phyloP scores from a whole-genome alignment of 2,888 invertebrate genomes.

The Eristalis tenax region DNA sequence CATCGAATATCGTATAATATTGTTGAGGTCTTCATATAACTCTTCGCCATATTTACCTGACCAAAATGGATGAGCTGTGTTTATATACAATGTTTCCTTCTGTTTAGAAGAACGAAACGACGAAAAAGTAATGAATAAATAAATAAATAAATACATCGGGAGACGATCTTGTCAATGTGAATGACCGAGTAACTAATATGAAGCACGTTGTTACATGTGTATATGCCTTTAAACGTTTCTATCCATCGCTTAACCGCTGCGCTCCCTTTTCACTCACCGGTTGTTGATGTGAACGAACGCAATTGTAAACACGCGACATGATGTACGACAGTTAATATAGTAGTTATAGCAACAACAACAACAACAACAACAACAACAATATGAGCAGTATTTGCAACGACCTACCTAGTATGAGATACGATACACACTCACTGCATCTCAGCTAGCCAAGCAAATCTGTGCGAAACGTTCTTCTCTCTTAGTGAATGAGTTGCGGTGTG shows the following conservation, averaged over 20 bases:
- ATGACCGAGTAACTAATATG: conserved; percentile 70
- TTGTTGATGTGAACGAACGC: conserved; percentile 66
- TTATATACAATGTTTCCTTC: conserved; percentile 20
- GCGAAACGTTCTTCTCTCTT: conserved; percentile 32
- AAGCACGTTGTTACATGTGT: conserved; percentile 59
- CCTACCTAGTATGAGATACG: conserved; percentile 52
- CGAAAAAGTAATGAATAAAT: conserved; percentile 24
- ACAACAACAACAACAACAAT: neutral
- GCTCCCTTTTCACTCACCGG: neutral
- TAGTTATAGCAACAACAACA: neutral
- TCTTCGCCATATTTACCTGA: conserved; percentile 52
- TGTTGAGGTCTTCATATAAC: neutral
- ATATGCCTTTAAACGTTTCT: conserved; percentile 19
- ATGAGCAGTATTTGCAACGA: conserved; percentile 24
- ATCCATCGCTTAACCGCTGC: neutral
- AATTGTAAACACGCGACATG: conserved; percentile 70
- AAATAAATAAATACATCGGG: neutral
- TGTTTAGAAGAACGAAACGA: conserved; percentile 12
- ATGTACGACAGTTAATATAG: conserved; percentile 40
- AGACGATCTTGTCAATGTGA: conserved; percentile 53
- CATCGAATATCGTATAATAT: conserved; percentile 30
- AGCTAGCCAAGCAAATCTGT: conserved; percentile 45
- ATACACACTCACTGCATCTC: conserved; percentile 38
- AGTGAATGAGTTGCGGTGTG: conserved; percentile 61
- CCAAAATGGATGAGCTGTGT: conserved; percentile 51